phyloP scores from a whole-genome alignment of 2,888 invertebrate genomes.

The Apotomis betuletana region DNA sequence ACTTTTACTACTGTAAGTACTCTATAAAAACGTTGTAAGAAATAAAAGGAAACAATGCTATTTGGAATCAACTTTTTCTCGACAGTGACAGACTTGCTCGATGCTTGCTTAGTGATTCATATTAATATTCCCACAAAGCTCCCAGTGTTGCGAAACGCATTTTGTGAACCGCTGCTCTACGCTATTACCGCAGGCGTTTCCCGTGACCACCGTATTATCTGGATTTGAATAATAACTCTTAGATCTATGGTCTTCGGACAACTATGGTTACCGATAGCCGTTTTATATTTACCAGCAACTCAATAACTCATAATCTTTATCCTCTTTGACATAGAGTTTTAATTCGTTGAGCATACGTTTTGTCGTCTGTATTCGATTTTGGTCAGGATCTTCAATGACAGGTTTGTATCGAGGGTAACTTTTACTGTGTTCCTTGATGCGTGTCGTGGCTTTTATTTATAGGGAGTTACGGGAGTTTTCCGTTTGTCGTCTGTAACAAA shows the following conservation, averaged over 20 bases:
- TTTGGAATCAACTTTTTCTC: no score
- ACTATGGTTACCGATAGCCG: constrained; percentile 5
- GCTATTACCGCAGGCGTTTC: constrained; percentile 36
- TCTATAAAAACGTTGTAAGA: no score
- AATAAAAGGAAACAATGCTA: no score
- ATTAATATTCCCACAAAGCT: no score
- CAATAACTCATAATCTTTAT: background rate
- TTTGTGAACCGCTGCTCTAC: background rate
- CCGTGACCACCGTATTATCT: constrained; percentile 38
- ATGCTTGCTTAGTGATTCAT: no score
- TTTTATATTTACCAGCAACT: background rate
- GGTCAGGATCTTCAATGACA: constrained; percentile 32
- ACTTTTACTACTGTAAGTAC: no score
- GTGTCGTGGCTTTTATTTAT: constrained; percentile 17
- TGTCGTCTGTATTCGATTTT: background rate
- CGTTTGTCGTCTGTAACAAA: constrained; percentile 14
- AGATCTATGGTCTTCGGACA: constrained; percentile 11
- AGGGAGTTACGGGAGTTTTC: background rate
- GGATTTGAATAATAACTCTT: constrained; percentile 10
- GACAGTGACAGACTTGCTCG: no score
- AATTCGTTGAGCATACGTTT: constrained; percentile 1
- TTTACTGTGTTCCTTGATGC: constrained; percentile 23
- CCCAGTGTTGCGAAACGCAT: no score
- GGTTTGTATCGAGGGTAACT: constrained; percentile 24
- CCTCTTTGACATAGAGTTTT: background rate